phyloP scores from a whole-genome alignment of 2,888 invertebrate species.

The Penaeus monodon region DNA sequence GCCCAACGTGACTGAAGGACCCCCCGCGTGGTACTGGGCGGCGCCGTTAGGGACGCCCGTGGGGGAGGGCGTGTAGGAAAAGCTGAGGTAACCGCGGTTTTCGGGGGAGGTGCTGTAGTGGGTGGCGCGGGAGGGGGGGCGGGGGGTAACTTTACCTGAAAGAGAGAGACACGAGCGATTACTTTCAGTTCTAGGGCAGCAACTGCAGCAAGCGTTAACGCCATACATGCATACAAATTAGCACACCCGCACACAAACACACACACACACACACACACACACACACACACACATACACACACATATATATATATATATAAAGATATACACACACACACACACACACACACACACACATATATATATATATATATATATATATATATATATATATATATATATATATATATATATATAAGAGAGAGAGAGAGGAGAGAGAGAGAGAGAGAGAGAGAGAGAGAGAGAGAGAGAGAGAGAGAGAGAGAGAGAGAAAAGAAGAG shows the following conservation, averaged over 20 bases:
- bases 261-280: not conserved
- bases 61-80: slow-evolving; percentile 64
- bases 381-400: slow-evolving; percentile 14
- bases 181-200: not conserved
- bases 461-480: no score
- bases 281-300: not conserved
- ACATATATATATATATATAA: not conserved
- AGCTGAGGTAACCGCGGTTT: slow-evolving; percentile 45
- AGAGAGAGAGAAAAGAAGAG: no score
- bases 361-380: slow-evolving; percentile 6
- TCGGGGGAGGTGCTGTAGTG: slow-evolving; percentile 64
- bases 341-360: not conserved
- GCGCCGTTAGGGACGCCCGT: slow-evolving; percentile 64
- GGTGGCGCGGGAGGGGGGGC: slow-evolving; percentile 61
- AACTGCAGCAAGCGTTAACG: not conserved
- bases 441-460: not conserved
- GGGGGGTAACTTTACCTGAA: slow-evolving; percentile 59
- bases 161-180: slow-evolving; percentile 19
- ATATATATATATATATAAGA: not conserved
- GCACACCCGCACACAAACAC: not conserved
- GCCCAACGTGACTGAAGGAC: slow-evolving; percentile 53
- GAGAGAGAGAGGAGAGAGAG: not conserved
- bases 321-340: not conserved
- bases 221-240: not conserved
- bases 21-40: slow-evolving; percentile 61